These are phyloP conservation scores for Candidula unifasciata DNA, from an alignment of 2,888 invertebrate genomes.

Conservation along the genomic window DNA sequence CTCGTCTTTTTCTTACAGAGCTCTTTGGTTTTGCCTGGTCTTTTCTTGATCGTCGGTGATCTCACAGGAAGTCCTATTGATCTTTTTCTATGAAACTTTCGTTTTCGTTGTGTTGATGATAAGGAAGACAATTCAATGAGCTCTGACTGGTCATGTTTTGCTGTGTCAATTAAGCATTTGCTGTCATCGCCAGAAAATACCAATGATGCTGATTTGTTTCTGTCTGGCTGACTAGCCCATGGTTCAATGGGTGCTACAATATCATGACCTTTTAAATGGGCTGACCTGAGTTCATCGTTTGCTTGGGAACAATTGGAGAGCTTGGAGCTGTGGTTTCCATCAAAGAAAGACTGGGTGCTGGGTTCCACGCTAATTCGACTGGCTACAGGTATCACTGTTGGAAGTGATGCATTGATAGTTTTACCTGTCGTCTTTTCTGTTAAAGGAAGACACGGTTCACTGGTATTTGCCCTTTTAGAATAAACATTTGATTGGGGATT, in stretches of 20 bases:
- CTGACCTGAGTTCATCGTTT: not conserved
- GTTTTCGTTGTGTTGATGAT: constrained; percentile 22
- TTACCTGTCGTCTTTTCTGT: no score
- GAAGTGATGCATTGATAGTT: not conserved
- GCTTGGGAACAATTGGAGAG: not conserved
- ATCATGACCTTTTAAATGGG: not conserved
- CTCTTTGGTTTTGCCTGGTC: constrained; percentile 16
- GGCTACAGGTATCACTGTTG: no score
- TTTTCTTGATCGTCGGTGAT: not conserved
- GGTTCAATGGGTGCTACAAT: not conserved
- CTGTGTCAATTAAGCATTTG: no score
- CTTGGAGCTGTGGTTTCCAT: not conserved
- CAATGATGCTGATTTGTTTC: not conserved
- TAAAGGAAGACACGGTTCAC: not conserved
- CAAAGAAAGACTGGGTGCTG: not conserved
- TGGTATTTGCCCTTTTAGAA: not conserved
- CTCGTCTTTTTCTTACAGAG: constrained; percentile 21
- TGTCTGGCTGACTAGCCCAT: not conserved
- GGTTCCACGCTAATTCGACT: not conserved
- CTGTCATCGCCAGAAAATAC: not conserved
- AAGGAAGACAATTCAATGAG: constrained; percentile 15
- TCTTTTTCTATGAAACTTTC: constrained; percentile 14
- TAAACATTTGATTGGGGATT: not conserved
- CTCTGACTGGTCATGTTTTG: not conserved
- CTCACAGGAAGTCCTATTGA: not conserved